Conservation (phyloP, 1,140 invertebrate genomes). For the Sarcophaga bullata region DNA sequence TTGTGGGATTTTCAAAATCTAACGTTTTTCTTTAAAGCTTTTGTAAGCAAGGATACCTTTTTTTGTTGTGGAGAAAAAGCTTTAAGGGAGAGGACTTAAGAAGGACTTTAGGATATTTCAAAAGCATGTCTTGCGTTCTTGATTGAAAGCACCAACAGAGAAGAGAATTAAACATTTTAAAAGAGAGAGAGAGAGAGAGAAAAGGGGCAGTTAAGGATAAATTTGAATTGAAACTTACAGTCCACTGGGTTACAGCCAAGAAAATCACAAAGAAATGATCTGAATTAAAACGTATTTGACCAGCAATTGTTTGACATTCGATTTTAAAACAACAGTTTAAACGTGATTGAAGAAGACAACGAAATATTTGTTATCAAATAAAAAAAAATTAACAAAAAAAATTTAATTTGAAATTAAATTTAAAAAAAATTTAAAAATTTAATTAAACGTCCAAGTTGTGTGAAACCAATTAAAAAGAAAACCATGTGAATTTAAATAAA, state of each 20-base stretch:
- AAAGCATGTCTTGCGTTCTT: background rate
- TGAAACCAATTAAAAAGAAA: slow-evolving; percentile 28
- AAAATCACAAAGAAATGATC: slow-evolving; percentile 26
- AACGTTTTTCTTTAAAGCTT: background rate
- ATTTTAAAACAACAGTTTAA: slow-evolving; percentile 28
- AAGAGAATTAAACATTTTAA: background rate
- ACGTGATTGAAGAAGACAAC: slow-evolving; percentile 37
- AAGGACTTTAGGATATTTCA: too few species aligned
- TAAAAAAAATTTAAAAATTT: background rate
- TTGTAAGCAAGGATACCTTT: background rate
- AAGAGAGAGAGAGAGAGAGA: background rate
- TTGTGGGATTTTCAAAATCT: background rate
- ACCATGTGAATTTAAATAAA: slow-evolving; percentile 30
- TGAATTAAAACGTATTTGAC: background rate
- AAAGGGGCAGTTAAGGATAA: background rate
- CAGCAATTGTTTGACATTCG: background rate
- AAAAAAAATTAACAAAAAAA: slow-evolving; percentile 18
- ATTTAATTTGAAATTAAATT: background rate
- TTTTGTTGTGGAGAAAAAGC: too few species aligned
- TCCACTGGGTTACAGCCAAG: background rate
- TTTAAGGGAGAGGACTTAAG: too few species aligned
- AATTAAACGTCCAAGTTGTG: slow-evolving; percentile 34
- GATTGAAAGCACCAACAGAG: background rate
- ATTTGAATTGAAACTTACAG: background rate
- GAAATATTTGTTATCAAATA: slow-evolving; percentile 13